Evolutionary conservation across 2,797 vertebrate species (phyloP).

Genomic region (Oryzias dopingdopingensis): DNA sequence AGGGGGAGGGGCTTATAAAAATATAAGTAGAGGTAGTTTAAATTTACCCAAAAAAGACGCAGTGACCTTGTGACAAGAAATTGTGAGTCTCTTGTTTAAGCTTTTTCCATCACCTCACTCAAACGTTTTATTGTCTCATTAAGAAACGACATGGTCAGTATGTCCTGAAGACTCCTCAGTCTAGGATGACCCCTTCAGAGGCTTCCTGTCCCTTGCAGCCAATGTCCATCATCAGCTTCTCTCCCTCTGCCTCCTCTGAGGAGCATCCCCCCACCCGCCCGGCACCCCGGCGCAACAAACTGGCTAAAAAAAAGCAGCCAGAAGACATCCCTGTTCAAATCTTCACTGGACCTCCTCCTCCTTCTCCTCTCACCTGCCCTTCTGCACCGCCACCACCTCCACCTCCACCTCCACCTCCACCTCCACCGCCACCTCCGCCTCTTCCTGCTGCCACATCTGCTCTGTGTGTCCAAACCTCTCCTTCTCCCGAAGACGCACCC

Average conservation of each 20-base stretch:
- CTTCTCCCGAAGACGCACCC: slow-evolving; percentile 55
- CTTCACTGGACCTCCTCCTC: slow-evolving; percentile 52
- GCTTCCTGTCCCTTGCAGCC: slow-evolving; percentile 50
- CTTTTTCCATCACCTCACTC: slow-evolving; percentile 1
- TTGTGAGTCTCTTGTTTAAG: neutral
- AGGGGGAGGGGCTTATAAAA: no score
- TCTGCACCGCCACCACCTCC: slow-evolving; percentile 22
- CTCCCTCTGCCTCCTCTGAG: slow-evolving; percentile 29
- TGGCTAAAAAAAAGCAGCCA: slow-evolving; percentile 32
- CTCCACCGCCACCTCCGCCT: slow-evolving; percentile 26
- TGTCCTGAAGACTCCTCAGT: slow-evolving; percentile 74
- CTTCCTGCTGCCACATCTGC: slow-evolving; percentile 21
- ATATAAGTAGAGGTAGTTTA: no score
- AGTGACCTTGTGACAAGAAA: neutral
- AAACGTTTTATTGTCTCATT: neutral
- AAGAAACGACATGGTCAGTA: slow-evolving; percentile 82
- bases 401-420: slow-evolving; percentile 1
- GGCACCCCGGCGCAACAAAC: slow-evolving; percentile 39
- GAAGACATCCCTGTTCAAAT: slow-evolving; percentile 76
- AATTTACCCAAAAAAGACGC: no score
- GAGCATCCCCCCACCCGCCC: slow-evolving; percentile 21
- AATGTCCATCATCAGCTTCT: slow-evolving; percentile 51
- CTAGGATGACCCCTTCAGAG: slow-evolving; percentile 39
- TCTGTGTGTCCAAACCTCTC: slow-evolving; percentile 18
- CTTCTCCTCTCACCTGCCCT: neutral